A percentile compares a stretch with the other conserved stretches of the same genome.
These are phyloP conservation scores for Xenentodon cancila DNA, from an alignment of 2,797 vertebrate genomes.

Conservation along the genomic window DNA sequence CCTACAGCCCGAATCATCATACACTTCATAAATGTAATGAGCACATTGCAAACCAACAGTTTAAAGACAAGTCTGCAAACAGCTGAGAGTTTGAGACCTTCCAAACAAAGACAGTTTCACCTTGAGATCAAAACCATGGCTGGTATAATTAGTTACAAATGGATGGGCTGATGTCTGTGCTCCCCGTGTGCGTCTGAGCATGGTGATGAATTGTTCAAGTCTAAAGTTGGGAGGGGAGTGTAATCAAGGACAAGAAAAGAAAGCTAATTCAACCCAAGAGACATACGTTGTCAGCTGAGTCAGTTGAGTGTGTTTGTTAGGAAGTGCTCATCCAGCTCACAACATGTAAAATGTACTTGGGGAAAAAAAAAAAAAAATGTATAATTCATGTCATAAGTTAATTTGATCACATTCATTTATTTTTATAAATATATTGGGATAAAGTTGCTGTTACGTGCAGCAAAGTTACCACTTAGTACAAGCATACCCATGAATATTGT, in stretches of 20 bases:
- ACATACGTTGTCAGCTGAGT: constrained; percentile 24
- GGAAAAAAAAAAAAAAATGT: too few relatives aligned
- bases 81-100: constrained; percentile 19
- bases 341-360: too few relatives aligned
- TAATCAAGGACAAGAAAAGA: constrained; percentile 70
- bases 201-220: constrained; percentile 46
- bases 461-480: background rate
- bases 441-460: too few relatives aligned
- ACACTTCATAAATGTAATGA: background rate
- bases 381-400: too few relatives aligned
- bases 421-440: too few relatives aligned
- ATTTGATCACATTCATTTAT: too few relatives aligned
- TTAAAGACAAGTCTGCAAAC: constrained; percentile 24
- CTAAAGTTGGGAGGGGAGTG: constrained; percentile 52
- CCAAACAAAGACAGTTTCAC: constrained; percentile 64
- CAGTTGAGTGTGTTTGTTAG: constrained; percentile 14
- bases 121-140: constrained; percentile 68
- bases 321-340: too few relatives aligned
- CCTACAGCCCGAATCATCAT: too few relatives aligned
- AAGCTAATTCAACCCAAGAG: constrained; percentile 62
- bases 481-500: background rate
- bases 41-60: constrained; percentile 11
- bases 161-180: constrained; percentile 57
- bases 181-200: constrained; percentile 21
- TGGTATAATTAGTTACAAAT: constrained; percentile 71